Conservation (phyloP, 2,797 vertebrate species). For the Australoheros facetus region DNA sequence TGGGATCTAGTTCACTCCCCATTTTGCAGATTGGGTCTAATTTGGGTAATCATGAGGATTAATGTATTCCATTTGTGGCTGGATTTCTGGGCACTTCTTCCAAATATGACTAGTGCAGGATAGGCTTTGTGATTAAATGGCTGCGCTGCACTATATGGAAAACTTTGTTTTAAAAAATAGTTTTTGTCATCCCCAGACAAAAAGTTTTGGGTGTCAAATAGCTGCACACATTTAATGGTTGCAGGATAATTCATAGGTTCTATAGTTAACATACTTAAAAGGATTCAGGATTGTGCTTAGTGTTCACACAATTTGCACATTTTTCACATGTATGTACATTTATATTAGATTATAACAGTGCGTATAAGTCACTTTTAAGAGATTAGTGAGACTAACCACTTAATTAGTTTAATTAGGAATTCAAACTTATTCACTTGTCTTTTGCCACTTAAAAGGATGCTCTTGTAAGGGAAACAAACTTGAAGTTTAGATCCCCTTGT, state of each 20-base stretch:
- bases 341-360: conserved; percentile 5
- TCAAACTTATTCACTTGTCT: conserved; percentile 11
- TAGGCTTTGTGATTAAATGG: not conserved
- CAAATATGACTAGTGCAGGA: not conserved
- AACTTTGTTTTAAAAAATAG: not conserved
- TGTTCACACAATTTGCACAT: conserved; percentile 62
- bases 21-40: conserved; percentile 23
- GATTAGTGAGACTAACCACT: conserved; percentile 20
- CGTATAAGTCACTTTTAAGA: conserved; percentile 8
- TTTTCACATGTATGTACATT: conserved; percentile 52
- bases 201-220: conserved; percentile 1
- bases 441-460: conserved; percentile 17
- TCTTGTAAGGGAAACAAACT: not conserved
- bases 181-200: not conserved
- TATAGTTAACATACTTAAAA: conserved; percentile 17
- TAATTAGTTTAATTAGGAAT: conserved; percentile 15
- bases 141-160: not conserved
- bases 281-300: conserved; percentile 60
- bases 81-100: not conserved
- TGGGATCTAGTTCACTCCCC: conserved; percentile 13
- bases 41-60: conserved; percentile 5
- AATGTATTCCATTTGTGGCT: not conserved
- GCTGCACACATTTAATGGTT: conserved; percentile 58
- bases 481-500: not conserved
- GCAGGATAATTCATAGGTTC: conserved; percentile 49